Percentiles rank a stretch among this genome's conserved stretches.
These are phyloP conservation scores for Agapornis roseicollis DNA, from an alignment of 2,113 vertebrate species.

Conservation along the genomic window DNA sequence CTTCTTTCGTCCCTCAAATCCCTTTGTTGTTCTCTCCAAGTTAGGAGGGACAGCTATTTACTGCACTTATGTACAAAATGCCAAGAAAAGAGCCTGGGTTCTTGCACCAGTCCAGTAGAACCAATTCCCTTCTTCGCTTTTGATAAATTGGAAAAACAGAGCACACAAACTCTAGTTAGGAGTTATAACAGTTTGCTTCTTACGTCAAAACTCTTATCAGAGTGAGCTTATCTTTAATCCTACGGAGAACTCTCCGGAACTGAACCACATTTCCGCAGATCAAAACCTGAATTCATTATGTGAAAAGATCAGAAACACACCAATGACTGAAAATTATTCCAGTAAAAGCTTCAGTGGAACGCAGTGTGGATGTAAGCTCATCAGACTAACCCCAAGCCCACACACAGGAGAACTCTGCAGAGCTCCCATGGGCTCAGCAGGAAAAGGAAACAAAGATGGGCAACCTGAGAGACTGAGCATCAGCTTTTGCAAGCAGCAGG, in stretches of 20 bases:
- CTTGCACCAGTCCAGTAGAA: not conserved
- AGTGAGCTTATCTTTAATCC: not conserved
- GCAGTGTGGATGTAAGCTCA: not conserved
- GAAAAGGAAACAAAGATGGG: not conserved
- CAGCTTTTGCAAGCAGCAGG: not conserved
- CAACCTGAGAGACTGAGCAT: not conserved
- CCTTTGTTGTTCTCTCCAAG: not conserved
- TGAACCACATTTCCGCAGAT: not conserved
- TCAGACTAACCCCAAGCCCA: not conserved
- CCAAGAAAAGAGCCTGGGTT: not conserved
- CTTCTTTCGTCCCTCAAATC: not conserved
- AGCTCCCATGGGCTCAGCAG: not conserved
- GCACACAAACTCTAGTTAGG: not conserved
- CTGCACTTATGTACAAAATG: fast-evolving
- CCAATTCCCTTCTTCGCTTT: not conserved
- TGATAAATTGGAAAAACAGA: not conserved
- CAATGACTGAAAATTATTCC: not conserved
- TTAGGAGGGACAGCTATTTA: not conserved
- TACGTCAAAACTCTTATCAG: not conserved
- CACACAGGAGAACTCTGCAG: fast-evolving
- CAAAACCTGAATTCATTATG: not conserved
- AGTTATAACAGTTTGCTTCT: not conserved
- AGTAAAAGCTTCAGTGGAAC: not conserved
- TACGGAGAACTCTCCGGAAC: not conserved
- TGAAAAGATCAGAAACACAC: not conserved